Base-by-base conservation (phyloP, 2,888 invertebrate species). In the Celastrina argiolus region DNA sequence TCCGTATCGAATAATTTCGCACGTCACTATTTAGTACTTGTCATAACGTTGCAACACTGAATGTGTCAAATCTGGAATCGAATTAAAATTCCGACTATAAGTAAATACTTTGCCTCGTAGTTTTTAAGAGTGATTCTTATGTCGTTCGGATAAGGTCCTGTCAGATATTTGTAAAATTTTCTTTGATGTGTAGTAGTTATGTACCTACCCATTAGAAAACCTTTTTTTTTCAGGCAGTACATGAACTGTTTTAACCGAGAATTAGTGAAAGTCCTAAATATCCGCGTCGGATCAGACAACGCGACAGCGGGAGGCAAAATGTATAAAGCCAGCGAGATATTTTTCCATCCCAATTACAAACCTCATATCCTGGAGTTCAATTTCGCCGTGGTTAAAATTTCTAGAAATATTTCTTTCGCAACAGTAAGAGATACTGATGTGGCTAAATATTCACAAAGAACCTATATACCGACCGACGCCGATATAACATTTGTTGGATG, bases 311-410 rank as follows among this genome's bases (percentile, higher is more conserved):
- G 90, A 0, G 90, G 90, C 0, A 81, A 84, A 8, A 22, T 84
- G 0, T 72, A 83, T 3, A 74, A 78, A 0, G 85, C 89, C 10
- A 69, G 81, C 0, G 88, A 88, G 69, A 86, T 90, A 69, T 82
- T 80, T 78, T 91, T 90, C 80, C 90, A 91, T 26, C 90, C 90
- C 1, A 90, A 90, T 79, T 91, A 91, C 75, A 88, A 88, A 70
- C 88, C 90, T 0, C 75, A 79, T 10, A 87, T 81, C 0, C 68
- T 91, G 66, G 85, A 85, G 64, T 89, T 87, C 75, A 89, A 91
- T 76, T 81, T 83, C 51, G 90, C 88, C 0, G 78, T 88, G 0
- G 65, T 90, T 12, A 81, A 78, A 65, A 74, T 88, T 0, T 79
- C 85, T 65, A 85, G 81, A 74, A 88, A 87, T 70, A 72, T 89